phyloP scores from a whole-genome alignment of 2,113 vertebrate genomes.

The Megalops atlanticus region DNA sequence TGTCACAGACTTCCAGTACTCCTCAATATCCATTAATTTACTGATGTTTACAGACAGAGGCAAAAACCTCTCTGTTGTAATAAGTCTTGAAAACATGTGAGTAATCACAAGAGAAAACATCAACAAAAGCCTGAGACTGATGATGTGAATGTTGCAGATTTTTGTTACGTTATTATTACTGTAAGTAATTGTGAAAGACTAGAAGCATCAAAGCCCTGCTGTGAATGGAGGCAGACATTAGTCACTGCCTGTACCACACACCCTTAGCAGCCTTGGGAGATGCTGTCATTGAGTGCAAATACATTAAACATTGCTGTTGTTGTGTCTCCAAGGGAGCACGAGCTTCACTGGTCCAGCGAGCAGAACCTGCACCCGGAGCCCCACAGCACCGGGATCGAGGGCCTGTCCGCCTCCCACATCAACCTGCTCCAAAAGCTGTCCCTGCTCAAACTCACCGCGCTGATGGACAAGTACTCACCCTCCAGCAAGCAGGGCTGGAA shows the following conservation, averaged over 20 bases:
- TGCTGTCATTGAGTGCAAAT: neutral
- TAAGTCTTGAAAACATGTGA: neutral
- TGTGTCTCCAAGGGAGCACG: slow-evolving; percentile 53
- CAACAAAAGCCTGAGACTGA: neutral
- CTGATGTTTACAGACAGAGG: neutral
- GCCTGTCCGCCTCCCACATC: slow-evolving; percentile 71
- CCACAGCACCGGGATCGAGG: slow-evolving; percentile 55
- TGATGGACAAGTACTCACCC: slow-evolving; percentile 87
- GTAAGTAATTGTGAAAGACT: no score
- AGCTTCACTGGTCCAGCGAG: slow-evolving; percentile 65
- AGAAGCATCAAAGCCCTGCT: no score
- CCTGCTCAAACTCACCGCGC: slow-evolving; percentile 78
- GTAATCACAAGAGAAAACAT: neutral
- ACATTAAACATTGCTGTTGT: neutral
- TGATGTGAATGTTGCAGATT: neutral
- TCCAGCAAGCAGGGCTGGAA: slow-evolving; percentile 87
- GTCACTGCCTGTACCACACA: neutral
- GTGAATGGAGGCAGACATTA: neutral
- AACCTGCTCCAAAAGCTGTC: slow-evolving; percentile 78
- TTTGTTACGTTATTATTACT: no score
- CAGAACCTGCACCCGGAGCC: slow-evolving; percentile 54
- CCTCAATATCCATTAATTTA: neutral
- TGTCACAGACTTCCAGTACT: neutral
- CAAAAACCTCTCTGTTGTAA: neutral
- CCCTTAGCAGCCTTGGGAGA: neutral